A percentile compares a stretch with the other conserved stretches of the same genome.
These are phyloP conservation scores for Pseudomyrmex sp. DNA, from an alignment of 1,140 invertebrate species.

Conservation along the genomic window DNA sequence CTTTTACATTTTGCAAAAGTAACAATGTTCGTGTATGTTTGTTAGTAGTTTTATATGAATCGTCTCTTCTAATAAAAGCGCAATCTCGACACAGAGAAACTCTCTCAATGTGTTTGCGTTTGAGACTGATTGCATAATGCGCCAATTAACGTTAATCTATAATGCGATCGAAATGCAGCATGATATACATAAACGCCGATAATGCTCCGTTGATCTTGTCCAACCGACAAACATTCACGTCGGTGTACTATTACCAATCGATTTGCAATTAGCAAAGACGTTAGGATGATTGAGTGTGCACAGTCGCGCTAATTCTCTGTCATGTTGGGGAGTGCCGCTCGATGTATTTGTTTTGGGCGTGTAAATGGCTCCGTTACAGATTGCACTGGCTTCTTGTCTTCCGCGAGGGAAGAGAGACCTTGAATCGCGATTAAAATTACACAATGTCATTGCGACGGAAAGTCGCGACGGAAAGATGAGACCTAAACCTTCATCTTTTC, in stretches of 20 bases:
- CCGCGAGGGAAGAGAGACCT: background rate
- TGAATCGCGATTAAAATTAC: conserved; percentile 30
- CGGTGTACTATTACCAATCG: conserved; percentile 50
- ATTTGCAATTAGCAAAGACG: conserved; percentile 55
- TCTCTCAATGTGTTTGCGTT: background rate
- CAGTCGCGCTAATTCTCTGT: conserved; percentile 53
- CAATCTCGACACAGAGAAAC: background rate
- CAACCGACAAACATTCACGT: conserved; percentile 41
- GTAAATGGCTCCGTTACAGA: conserved; percentile 20
- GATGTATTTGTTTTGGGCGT: conserved; percentile 41
- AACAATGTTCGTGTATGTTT: background rate
- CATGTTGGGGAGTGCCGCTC: conserved; percentile 13
- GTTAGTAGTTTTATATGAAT: background rate
- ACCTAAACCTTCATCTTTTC: too few relatives aligned
- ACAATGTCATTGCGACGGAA: conserved; percentile 21
- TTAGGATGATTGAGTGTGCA: conserved; percentile 56
- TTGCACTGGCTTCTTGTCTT: conserved; percentile 9
- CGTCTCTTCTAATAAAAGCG: too few relatives aligned
- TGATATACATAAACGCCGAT: conserved; percentile 21
- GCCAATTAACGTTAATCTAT: conserved; percentile 42
- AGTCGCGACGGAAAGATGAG: background rate
- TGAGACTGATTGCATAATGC: background rate
- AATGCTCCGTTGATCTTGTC: conserved; percentile 52
- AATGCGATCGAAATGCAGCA: conserved; percentile 43
- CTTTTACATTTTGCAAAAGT: too few relatives aligned